Evolutionary conservation across 2,113 vertebrate genomes (phyloP).

Genomic region (Tonatia bakeri): DNA sequence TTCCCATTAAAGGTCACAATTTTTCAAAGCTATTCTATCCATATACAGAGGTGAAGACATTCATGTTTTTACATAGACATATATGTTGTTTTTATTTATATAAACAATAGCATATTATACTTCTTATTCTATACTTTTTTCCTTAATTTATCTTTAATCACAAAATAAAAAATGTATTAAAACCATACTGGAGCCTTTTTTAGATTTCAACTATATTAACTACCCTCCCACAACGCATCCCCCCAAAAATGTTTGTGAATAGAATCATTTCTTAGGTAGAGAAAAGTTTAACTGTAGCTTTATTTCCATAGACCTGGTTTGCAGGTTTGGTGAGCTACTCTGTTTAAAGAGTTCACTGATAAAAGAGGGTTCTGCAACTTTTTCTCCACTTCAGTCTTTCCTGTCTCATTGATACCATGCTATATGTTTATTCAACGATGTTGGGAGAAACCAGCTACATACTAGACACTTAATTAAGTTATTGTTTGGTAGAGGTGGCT

Average conservation of each 20-base stretch:
- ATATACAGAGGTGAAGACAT: background rate
- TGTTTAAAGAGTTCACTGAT: background rate
- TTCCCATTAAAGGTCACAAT: background rate
- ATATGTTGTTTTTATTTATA: background rate
- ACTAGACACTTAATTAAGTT: background rate
- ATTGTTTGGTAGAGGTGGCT: background rate
- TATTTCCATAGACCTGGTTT: background rate
- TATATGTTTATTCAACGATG: background rate
- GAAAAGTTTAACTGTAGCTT: background rate
- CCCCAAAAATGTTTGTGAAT: background rate
- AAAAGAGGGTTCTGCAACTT: background rate
- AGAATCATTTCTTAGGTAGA: background rate
- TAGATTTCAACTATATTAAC: background rate
- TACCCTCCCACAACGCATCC: background rate
- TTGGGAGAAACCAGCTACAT: background rate
- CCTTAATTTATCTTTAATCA: background rate
- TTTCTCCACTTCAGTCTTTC: background rate
- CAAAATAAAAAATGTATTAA: background rate
- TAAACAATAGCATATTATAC: background rate
- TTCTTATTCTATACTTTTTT: background rate
- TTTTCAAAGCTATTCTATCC: background rate
- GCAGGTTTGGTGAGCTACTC: background rate
- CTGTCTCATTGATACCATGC: background rate
- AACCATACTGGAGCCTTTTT: background rate
- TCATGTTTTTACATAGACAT: background rate